Conservation (phyloP, 2,113 vertebrate species). For the Bubalus kerabau region DNA sequence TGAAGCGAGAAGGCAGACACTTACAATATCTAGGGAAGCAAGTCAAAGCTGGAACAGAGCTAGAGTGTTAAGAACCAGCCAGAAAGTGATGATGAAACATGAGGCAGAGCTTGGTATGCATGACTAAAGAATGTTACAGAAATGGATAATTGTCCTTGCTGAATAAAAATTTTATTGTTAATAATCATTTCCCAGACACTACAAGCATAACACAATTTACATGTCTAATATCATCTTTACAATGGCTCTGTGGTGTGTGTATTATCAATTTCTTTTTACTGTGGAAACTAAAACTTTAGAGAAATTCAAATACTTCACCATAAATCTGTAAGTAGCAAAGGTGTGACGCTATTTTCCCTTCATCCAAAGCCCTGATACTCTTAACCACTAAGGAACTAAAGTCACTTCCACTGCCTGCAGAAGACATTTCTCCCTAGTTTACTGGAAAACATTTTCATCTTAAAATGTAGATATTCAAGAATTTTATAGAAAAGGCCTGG, state of each 20-base stretch:
- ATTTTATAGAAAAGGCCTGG: background rate
- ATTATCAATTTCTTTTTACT: background rate
- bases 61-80: background rate
- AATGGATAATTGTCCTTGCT: background rate
- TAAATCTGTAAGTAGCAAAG: background rate
- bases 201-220: background rate
- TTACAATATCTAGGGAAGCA: background rate
- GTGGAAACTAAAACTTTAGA: background rate
- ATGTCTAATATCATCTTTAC: background rate
- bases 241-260: background rate
- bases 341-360: conserved; percentile 2
- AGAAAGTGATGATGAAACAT: background rate
- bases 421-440: background rate
- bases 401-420: background rate
- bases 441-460: conserved; percentile 11
- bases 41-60: background rate
- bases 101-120: background rate
- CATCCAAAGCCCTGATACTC: background rate
- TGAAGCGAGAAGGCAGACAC: background rate
- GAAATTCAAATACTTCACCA: conserved; percentile 14
- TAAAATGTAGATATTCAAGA: background rate
- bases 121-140: background rate
- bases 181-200: background rate
- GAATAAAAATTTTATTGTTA: background rate
- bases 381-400: background rate